Conservation (phyloP, 2,888 invertebrate species). For the Falcaria lacertinaria region DNA sequence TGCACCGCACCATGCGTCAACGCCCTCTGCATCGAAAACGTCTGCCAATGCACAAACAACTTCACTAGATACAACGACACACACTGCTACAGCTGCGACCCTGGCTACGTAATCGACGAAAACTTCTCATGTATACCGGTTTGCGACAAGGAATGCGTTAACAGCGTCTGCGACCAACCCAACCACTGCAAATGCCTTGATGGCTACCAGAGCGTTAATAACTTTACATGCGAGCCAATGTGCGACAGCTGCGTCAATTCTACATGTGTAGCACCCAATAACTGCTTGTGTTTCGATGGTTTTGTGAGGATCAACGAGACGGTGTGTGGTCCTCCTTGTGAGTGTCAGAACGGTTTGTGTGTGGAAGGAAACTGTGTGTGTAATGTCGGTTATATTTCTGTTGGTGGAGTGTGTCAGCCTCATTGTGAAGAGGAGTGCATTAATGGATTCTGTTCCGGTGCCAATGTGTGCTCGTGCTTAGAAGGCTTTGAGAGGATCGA, state of each 20-base stretch:
- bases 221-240: constrained; percentile 31
- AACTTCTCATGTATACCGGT: constrained; percentile 30
- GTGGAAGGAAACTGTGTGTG: constrained; percentile 19
- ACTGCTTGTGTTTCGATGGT: constrained; percentile 18
- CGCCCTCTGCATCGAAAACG: constrained; percentile 49
- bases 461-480: constrained; percentile 25
- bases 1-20: constrained; percentile 50
- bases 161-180: constrained; percentile 38
- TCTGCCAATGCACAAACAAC: constrained; percentile 48
- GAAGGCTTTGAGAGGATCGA: constrained; percentile 25
- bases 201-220: constrained; percentile 31
- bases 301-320: constrained; percentile 7
- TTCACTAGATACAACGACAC: constrained; percentile 40
- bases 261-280: constrained; percentile 18
- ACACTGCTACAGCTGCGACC: constrained; percentile 44
- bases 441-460: constrained; percentile 25
- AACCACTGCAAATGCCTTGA: constrained; percentile 38
- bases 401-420: constrained; percentile 15
- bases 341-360: constrained; percentile 25
- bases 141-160: constrained; percentile 24
- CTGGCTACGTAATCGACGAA: constrained; percentile 29
- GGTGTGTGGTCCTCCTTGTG: constrained; percentile 16
- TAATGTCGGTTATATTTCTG: constrained; percentile 12
- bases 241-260: constrained; percentile 54
- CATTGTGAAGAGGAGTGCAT: constrained; percentile 13